Conservation (phyloP, 2,888 invertebrate genomes). For the Rotaria macrura region DNA sequence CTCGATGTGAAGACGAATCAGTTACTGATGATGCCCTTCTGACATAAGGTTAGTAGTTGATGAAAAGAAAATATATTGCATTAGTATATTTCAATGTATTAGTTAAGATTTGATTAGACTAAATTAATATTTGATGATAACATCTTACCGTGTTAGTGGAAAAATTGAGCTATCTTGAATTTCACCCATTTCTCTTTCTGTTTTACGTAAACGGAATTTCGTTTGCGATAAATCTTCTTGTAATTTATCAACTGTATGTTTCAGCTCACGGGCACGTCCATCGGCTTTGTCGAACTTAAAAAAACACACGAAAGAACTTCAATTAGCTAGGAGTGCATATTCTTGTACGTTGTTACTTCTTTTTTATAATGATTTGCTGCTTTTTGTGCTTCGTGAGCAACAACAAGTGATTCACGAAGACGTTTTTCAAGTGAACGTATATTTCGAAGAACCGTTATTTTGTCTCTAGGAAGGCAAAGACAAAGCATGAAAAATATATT, state of each 20-base stretch:
- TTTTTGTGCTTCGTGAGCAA: conserved; percentile 87
- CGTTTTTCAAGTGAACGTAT: conserved; percentile 87
- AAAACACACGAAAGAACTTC: background rate
- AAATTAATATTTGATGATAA: background rate
- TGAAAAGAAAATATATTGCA: background rate
- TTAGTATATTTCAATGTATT: background rate
- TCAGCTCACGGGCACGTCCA: conserved; percentile 61
- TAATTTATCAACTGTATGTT: conserved; percentile 86
- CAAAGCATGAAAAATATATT: too few relatives aligned
- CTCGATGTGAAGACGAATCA: background rate
- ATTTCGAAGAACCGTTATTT: conserved; percentile 73
- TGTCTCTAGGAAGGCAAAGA: conserved; percentile 55
- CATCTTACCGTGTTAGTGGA: background rate
- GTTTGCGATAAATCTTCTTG: conserved; percentile 91
- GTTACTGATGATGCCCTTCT: background rate
- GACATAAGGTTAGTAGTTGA: background rate
- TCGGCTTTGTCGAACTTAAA: conserved; percentile 53
- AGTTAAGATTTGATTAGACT: background rate
- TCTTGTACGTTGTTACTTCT: too few relatives aligned
- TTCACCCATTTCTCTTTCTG: conserved; percentile 90
- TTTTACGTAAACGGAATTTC: conserved; percentile 84
- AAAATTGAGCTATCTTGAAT: conserved; percentile 61
- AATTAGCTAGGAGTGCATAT: too few relatives aligned
- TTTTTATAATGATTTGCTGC: conserved; percentile 96
- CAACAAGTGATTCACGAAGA: conserved; percentile 70